Evolutionary conservation across 2,797 vertebrate genomes (phyloP).

Genomic region (Poecilia wingei): DNA sequence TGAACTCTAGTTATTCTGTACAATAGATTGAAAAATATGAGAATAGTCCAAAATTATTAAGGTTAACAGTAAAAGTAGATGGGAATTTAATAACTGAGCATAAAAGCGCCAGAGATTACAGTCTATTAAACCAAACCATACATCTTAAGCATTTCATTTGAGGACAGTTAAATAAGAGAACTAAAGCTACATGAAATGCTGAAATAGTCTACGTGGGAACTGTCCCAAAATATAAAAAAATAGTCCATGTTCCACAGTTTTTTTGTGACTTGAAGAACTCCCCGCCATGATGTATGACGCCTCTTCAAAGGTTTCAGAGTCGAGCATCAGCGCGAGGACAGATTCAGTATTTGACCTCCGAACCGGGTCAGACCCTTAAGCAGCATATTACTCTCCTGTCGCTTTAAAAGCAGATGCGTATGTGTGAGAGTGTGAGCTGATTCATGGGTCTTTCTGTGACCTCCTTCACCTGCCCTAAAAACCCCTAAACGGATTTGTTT

Average conservation of each 20-base stretch:
- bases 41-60: background rate
- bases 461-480: slow-evolving; percentile 21
- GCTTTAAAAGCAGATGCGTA: slow-evolving; percentile 20
- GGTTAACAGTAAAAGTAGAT: background rate
- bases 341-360: slow-evolving; percentile 80
- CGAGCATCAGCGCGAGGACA: slow-evolving; percentile 64
- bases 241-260: slow-evolving; percentile 67
- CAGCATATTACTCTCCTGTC: slow-evolving; percentile 42
- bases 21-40: background rate
- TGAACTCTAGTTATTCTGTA: too few relatives aligned
- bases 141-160: background rate
- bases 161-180: background rate
- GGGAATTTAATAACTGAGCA: background rate
- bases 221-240: slow-evolving; percentile 49
- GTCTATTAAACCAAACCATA: background rate
- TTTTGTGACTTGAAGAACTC: slow-evolving; percentile 72
- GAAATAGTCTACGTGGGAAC: slow-evolving; percentile 30
- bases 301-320: slow-evolving; percentile 79
- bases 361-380: slow-evolving; percentile 55
- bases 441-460: slow-evolving; percentile 21
- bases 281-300: slow-evolving; percentile 66
- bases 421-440: slow-evolving; percentile 42
- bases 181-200: background rate
- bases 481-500: background rate
- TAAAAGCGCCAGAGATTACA: background rate